Percentiles rank a stretch among this genome's conserved stretches.
Evolutionary conservation across 2,113 vertebrate genomes (phyloP).

Genomic region (Danionella cerebrum): DNA sequence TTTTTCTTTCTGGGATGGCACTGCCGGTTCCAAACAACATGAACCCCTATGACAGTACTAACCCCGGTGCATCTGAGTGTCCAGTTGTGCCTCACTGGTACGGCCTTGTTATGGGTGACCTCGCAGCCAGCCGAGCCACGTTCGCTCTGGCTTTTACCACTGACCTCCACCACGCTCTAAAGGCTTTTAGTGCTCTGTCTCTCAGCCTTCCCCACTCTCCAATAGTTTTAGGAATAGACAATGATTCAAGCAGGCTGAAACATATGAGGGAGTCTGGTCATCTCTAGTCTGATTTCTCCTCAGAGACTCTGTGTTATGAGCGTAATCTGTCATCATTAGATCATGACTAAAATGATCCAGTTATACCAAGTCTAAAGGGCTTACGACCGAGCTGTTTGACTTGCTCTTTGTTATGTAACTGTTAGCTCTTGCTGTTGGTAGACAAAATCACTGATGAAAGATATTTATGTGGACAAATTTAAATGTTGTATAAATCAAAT

Average conservation of each 20-base stretch:
- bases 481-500: too few relatives aligned
- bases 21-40: conserved; percentile 1
- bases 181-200: conserved; percentile 42
- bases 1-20: conserved; percentile 17
- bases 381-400: too few relatives aligned
- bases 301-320: neutral
- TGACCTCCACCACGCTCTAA: conserved; percentile 51
- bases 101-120: conserved; percentile 51
- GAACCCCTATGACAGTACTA: conserved; percentile 13
- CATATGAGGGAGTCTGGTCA: too few relatives aligned
- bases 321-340: neutral
- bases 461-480: too few relatives aligned
- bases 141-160: conserved; percentile 56
- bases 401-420: too few relatives aligned
- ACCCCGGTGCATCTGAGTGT: neutral
- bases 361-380: neutral
- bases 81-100: neutral
- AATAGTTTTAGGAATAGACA: neutral
- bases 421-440: too few relatives aligned
- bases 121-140: conserved; percentile 53
- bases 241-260: neutral
- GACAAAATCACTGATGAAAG: too few relatives aligned
- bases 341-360: neutral
- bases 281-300: neutral
- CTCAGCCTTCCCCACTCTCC: neutral